Percentiles rank a stretch among this genome's conserved stretches.
phyloP scores from a whole-genome alignment of 2,797 vertebrate genomes.

The Lepus townsendii region DNA sequence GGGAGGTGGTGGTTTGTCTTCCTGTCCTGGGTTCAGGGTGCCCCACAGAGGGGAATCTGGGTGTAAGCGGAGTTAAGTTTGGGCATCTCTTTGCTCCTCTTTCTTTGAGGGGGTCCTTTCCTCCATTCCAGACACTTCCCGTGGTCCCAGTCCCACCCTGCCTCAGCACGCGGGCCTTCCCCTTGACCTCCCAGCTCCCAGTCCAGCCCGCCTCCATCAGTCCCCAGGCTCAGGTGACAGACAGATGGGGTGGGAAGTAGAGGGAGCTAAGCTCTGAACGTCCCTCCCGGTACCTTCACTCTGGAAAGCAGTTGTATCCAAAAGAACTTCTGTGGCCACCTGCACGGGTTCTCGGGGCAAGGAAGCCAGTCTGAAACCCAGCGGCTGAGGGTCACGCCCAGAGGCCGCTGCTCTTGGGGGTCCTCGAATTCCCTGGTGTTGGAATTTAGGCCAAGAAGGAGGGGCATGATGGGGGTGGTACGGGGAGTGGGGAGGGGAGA shows the following conservation, averaged over 20 bases:
- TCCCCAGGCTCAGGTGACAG: rapidly evolving
- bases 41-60: not conserved
- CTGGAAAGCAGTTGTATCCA: not conserved
- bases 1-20: not conserved
- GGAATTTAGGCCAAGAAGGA: too few relatives aligned
- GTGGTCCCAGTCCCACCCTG: rapidly evolving
- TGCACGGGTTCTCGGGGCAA: not conserved
- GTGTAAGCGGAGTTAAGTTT: not conserved
- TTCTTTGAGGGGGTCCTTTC: not conserved
- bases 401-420: too few relatives aligned
- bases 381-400: too few relatives aligned
- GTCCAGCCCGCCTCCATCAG: not conserved
- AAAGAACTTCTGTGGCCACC: not conserved
- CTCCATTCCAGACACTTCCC: too few relatives aligned
- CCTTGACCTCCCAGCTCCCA: too few relatives aligned
- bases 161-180: too few relatives aligned
- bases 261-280: not conserved
- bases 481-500: not conserved
- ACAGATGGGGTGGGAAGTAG: not conserved
- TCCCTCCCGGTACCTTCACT: not conserved
- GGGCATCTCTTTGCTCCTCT: not conserved
- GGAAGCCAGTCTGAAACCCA: not conserved
- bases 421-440: not conserved
- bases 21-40: not conserved
- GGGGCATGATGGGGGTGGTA: too few relatives aligned